Conservation (phyloP, 2,797 vertebrate species). For the Intellagama lesueurii region DNA sequence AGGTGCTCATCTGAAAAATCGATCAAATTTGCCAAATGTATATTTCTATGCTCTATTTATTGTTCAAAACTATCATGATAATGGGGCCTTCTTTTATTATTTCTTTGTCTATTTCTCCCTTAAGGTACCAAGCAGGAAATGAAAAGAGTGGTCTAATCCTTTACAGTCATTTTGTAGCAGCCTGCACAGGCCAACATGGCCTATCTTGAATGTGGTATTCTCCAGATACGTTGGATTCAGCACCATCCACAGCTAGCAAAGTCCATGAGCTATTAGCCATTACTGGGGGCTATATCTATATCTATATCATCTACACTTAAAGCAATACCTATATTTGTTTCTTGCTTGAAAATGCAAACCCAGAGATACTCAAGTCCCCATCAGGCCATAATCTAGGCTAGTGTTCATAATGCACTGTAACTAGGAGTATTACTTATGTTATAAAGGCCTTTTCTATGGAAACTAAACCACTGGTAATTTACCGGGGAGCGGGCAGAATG, state of each 20-base stretch:
- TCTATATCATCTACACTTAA: not conserved
- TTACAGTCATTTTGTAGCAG: too few relatives aligned
- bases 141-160: too few relatives aligned
- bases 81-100: not conserved
- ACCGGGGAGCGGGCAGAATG: not conserved
- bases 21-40: not conserved
- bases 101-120: too few relatives aligned
- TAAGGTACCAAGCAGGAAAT: too few relatives aligned
- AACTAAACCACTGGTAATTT: slow-evolving; percentile 20
- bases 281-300: not conserved
- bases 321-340: not conserved
- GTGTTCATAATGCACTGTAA: not conserved
- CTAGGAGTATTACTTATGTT: not conserved
- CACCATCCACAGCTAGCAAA: too few relatives aligned
- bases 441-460: not conserved
- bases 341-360: not conserved
- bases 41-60: not conserved
- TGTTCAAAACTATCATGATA: not conserved
- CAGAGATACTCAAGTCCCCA: too few relatives aligned
- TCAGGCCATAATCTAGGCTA: not conserved
- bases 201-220: too few relatives aligned
- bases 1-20: not conserved
- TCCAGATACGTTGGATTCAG: too few relatives aligned
- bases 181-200: too few relatives aligned
- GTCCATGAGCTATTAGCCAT: too few relatives aligned